Conservation (phyloP, 2,888 invertebrate genomes). For the Andrena camellia region DNA sequence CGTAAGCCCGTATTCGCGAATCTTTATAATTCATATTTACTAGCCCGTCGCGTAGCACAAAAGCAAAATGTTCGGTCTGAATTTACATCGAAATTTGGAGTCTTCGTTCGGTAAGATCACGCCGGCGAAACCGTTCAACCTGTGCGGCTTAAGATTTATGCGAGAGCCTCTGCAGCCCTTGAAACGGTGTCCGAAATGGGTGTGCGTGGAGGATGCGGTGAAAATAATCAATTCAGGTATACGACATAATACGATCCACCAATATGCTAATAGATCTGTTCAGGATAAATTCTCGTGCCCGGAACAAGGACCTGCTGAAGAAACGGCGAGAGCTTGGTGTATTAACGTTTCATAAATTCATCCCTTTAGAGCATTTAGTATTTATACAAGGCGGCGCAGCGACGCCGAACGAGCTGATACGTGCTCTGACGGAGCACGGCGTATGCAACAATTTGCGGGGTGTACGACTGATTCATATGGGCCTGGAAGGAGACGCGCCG, state of each 20-base stretch:
- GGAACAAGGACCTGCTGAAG: background rate
- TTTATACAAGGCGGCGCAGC: constrained; percentile 89
- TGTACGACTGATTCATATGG: constrained; percentile 87
- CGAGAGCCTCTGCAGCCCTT: constrained; percentile 78
- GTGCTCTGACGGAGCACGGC: constrained; percentile 87
- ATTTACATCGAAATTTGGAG: constrained; percentile 72
- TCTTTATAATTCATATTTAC: background rate
- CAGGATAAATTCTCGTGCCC: background rate
- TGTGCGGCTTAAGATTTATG: constrained; percentile 56
- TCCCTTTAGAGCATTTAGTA: constrained; percentile 86
- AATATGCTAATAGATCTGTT: background rate
- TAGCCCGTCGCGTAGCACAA: background rate
- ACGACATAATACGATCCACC: no score
- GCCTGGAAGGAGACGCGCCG: constrained; percentile 87
- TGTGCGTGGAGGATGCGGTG: constrained; percentile 80
- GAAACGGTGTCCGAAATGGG: constrained; percentile 80
- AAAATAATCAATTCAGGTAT: constrained; percentile 80
- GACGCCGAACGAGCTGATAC: constrained; percentile 87
- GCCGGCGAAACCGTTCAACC: constrained; percentile 62
- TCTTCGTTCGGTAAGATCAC: constrained; percentile 55
- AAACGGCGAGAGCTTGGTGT: background rate
- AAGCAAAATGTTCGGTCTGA: constrained; percentile 49
- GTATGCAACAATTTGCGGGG: constrained; percentile 85
- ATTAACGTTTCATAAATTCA: background rate
- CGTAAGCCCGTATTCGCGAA: background rate